phyloP scores from a whole-genome alignment of 2,797 vertebrate genomes.

The Carcharodon carcharias region DNA sequence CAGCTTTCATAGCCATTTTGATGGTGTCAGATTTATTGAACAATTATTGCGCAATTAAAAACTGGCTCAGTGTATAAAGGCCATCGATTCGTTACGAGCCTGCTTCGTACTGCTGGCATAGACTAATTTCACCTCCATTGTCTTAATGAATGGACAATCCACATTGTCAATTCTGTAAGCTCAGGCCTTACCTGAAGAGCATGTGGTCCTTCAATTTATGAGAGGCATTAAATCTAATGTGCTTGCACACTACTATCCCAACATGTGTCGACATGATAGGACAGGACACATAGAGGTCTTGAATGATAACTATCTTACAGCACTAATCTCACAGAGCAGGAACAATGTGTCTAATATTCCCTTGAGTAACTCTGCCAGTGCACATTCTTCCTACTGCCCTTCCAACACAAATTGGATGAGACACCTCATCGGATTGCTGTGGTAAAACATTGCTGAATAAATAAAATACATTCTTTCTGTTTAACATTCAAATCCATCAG shows the following conservation, averaged over 20 bases:
- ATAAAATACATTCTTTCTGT: conserved; percentile 2
- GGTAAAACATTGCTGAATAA: not conserved
- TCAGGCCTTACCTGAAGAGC: not conserved
- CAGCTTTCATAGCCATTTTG: not conserved
- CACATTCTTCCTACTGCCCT: not conserved
- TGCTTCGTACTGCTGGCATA: not conserved
- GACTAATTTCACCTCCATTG: not conserved
- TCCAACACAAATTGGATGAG: conserved; percentile 26
- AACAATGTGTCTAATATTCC: conserved; percentile 20
- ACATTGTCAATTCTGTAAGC: not conserved
- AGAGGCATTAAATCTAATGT: not conserved
- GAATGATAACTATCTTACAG: not conserved
- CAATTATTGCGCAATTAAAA: not conserved
- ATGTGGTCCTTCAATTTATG: not conserved
- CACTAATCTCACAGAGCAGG: not conserved
- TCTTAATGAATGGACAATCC: not conserved
- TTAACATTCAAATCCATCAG: not conserved
- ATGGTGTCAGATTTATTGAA: not conserved
- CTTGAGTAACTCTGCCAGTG: conserved; percentile 19
- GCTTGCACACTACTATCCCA: not conserved
- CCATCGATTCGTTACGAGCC: not conserved
- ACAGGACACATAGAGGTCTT: not conserved
- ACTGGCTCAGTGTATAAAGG: not conserved
- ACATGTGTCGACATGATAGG: not conserved
- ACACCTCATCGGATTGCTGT: not conserved